A percentile compares a stretch with the other conserved stretches of the same genome.
Evolutionary conservation across 1,140 invertebrate genomes (phyloP).

Genomic region (Drosophila nikananu): DNA sequence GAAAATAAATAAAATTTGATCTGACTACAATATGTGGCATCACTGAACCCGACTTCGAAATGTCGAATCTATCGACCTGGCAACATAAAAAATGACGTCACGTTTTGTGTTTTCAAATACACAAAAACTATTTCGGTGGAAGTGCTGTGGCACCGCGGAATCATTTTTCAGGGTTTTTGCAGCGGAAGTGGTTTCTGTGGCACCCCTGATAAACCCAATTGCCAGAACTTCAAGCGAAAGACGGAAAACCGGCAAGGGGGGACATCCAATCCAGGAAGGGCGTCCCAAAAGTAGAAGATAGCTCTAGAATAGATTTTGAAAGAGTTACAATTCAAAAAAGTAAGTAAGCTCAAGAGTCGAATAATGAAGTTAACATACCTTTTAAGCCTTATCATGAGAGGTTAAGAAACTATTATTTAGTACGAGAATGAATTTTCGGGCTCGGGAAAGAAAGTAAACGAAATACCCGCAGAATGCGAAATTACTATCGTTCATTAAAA

Average conservation of each 20-base stretch:
- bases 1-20: too few relatives aligned
- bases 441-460: neutral
- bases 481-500: neutral
- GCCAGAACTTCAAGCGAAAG: neutral
- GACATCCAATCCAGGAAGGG: neutral
- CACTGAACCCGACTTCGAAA: too few relatives aligned
- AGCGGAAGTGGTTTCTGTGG: too few relatives aligned
- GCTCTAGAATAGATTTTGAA: too few relatives aligned
- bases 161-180: too few relatives aligned
- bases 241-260: neutral
- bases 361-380: slow-evolving; percentile 1
- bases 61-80: too few relatives aligned
- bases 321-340: neutral
- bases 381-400: slow-evolving; percentile 8
- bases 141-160: too few relatives aligned
- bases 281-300: neutral
- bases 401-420: slow-evolving; percentile 7
- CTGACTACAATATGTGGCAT: too few relatives aligned
- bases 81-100: too few relatives aligned
- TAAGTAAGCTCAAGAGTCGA: neutral
- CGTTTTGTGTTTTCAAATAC: too few relatives aligned
- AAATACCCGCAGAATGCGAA: slow-evolving; percentile 5
- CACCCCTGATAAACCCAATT: neutral
- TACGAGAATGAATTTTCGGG: slow-evolving; percentile 1
- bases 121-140: too few relatives aligned